Percentiles rank a stretch among this genome's conserved stretches.
Conservation (phyloP, 1,140 invertebrate genomes). For the Cherax quadricarinatus region DNA sequence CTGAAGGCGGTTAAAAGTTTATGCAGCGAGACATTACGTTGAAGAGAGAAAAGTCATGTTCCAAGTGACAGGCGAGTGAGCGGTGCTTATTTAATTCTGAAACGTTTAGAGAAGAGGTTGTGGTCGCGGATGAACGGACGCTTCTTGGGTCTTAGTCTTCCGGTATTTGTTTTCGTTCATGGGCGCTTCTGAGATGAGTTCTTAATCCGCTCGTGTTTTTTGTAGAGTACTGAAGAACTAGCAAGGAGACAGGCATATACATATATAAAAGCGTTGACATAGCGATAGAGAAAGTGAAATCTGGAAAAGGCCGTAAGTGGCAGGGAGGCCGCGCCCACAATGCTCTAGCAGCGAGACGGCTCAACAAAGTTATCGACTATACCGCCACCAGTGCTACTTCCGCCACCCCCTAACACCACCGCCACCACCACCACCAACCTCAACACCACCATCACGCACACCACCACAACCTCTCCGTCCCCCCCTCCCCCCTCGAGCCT, state of each 20-base stretch:
- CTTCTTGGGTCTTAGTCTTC: neutral
- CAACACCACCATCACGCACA: constrained; percentile 3
- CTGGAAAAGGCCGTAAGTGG: neutral
- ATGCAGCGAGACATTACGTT: neutral
- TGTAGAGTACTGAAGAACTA: too few relatives aligned
- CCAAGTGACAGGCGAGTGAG: neutral
- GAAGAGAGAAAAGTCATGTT: neutral
- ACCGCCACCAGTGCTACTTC: neutral
- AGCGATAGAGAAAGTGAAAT: too few relatives aligned
- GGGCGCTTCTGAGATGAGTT: neutral
- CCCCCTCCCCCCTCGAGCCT: neutral
- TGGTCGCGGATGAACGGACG: neutral
- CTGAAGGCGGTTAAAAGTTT: neutral
- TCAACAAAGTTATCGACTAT: neutral
- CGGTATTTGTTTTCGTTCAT: neutral
- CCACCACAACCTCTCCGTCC: neutral
- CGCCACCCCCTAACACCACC: neutral
- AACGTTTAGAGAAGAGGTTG: neutral
- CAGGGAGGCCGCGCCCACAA: constrained; percentile 6
- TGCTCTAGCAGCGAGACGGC: constrained; percentile 2
- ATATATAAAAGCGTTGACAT: too few relatives aligned
- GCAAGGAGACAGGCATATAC: too few relatives aligned
- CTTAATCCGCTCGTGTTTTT: neutral
- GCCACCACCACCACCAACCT: neutral
- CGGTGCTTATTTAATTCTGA: neutral